These are phyloP conservation scores for Oplegnathus fasciatus DNA, from an alignment of 2,113 vertebrate species.

Conservation along the genomic window DNA sequence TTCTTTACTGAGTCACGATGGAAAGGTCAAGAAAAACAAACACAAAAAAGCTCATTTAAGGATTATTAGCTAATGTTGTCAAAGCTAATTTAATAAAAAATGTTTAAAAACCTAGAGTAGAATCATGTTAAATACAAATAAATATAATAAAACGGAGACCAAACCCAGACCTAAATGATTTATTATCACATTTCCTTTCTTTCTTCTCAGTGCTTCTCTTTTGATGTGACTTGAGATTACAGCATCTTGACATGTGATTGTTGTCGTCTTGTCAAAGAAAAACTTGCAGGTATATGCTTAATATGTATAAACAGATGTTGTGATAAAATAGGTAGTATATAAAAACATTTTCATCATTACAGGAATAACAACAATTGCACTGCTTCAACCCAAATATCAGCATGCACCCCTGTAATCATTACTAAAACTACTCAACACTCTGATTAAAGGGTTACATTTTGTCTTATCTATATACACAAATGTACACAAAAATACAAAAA, in stretches of 20 bases:
- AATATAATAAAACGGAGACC: not conserved
- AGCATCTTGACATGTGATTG: not conserved
- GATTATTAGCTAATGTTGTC: not conserved
- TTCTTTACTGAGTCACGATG: conserved; percentile 40
- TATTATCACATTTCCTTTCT: not conserved
- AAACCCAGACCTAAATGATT: not conserved
- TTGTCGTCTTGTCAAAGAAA: not conserved
- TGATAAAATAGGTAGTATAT: not conserved
- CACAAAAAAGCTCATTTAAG: not conserved
- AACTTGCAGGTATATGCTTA: not conserved
- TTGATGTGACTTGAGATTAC: not conserved
- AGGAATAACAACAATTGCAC: not conserved
- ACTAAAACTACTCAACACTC: not conserved
- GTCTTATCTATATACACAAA: conserved; percentile 34
- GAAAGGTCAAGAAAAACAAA: conserved; percentile 43
- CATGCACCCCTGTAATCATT: not conserved
- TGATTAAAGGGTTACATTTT: not conserved
- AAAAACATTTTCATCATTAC: not conserved
- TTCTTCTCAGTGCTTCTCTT: conserved; percentile 10
- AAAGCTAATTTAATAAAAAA: not conserved
- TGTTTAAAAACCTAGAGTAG: not conserved
- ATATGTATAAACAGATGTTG: not conserved
- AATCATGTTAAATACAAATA: not conserved
- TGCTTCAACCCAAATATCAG: conserved; percentile 1
- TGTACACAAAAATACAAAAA: conserved; percentile 39